Evolutionary conservation across 2,797 vertebrate species (phyloP).

Genomic region (Setipinna tenuifilis): DNA sequence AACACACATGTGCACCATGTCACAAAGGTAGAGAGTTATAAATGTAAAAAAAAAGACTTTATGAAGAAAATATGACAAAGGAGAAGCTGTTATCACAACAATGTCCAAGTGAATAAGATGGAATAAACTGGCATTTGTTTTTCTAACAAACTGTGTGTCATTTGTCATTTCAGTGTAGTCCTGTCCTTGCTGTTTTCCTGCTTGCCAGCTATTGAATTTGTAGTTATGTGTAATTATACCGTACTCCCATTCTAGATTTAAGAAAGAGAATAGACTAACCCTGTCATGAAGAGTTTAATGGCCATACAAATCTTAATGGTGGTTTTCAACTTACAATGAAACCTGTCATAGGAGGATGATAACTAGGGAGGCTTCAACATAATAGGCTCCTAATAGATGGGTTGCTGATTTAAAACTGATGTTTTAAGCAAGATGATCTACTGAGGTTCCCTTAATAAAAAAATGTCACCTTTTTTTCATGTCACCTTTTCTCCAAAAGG

Average conservation of each 20-base stretch:
- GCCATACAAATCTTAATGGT: too few species aligned
- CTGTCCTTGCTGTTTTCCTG: not conserved
- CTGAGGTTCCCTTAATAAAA: too few species aligned
- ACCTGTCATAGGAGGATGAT: too few species aligned
- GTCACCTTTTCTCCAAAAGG: too few species aligned
- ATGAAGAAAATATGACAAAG: slow-evolving; percentile 59
- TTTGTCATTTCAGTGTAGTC: not conserved
- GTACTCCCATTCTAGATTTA: not conserved
- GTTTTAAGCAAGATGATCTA: too few species aligned
- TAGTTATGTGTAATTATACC: not conserved
- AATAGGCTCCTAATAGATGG: too few species aligned
- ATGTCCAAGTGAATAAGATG: slow-evolving; percentile 48
- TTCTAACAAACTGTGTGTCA: slow-evolving; percentile 34
- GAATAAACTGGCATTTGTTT: slow-evolving; percentile 59
- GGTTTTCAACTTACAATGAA: too few species aligned
- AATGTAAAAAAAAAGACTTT: slow-evolving; percentile 71
- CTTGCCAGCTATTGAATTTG: not conserved
- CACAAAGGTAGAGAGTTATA: slow-evolving; percentile 68
- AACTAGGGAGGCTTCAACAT: too few species aligned
- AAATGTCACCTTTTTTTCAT: too few species aligned
- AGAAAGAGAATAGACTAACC: not conserved
- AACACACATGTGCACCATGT: slow-evolving; percentile 68
- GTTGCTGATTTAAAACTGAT: too few species aligned
- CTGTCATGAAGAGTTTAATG: not conserved
- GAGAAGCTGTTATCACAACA: slow-evolving; percentile 44